These are phyloP conservation scores for Melieria crassipennis DNA, from an alignment of 2,888 invertebrate species.

Conservation along the genomic window DNA sequence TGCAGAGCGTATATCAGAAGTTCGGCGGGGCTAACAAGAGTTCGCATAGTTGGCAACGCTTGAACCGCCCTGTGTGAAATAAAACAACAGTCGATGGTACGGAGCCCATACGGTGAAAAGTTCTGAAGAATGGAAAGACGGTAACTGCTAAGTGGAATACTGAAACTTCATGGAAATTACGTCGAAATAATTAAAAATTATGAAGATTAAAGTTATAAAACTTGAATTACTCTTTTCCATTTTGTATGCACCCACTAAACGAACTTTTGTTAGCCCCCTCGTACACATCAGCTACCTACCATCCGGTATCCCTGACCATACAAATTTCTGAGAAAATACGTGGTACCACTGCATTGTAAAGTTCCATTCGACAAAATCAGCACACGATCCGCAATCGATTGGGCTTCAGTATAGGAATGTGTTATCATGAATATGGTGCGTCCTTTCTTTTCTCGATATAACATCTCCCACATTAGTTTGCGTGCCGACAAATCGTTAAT, in stretches of 20 bases:
- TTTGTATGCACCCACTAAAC: too few relatives aligned
- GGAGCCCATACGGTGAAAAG: too few relatives aligned
- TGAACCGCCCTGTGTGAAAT: too few relatives aligned
- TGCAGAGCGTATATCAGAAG: too few relatives aligned
- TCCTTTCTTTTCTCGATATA: constrained; percentile 75
- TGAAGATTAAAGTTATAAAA: too few relatives aligned
- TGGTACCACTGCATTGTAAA: constrained; percentile 81
- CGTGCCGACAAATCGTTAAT: constrained; percentile 85
- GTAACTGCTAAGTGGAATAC: not conserved
- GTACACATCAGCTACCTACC: constrained; percentile 51
- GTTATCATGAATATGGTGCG: constrained; percentile 83
- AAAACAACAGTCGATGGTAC: too few relatives aligned
- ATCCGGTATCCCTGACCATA: constrained; percentile 86
- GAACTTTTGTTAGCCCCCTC: too few relatives aligned
- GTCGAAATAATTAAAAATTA: too few relatives aligned
- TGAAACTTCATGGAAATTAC: not conserved
- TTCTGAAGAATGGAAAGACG: too few relatives aligned
- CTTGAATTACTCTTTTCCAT: too few relatives aligned
- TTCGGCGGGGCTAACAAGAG: too few relatives aligned
- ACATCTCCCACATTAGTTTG: constrained; percentile 80
- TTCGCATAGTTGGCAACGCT: too few relatives aligned
- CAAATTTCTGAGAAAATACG: constrained; percentile 80
- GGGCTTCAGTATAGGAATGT: constrained; percentile 89
- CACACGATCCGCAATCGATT: constrained; percentile 82
- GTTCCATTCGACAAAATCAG: constrained; percentile 85